phyloP scores from a whole-genome alignment of 2,113 vertebrate genomes.

The Sturnira hondurensis region DNA sequence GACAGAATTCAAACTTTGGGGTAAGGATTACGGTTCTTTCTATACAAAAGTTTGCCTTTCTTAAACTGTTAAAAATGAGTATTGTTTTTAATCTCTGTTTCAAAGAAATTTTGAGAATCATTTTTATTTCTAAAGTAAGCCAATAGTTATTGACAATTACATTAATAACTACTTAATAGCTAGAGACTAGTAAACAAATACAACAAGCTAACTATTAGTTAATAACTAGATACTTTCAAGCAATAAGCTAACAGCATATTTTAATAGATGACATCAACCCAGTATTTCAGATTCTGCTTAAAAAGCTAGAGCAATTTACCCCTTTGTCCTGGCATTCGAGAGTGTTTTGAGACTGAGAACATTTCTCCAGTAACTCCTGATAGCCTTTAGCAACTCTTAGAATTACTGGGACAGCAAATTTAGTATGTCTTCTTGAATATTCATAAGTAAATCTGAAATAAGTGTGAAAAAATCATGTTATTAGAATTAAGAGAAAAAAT shows the following conservation, averaged over 20 bases:
- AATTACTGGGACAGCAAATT: slow-evolving; percentile 49
- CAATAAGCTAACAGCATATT: not conserved
- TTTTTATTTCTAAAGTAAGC: slow-evolving; percentile 32
- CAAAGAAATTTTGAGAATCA: not conserved
- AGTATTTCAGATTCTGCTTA: not conserved
- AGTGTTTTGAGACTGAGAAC: slow-evolving; percentile 52
- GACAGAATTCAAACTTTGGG: not conserved
- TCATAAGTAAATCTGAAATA: slow-evolving; percentile 71
- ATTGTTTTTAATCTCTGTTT: not conserved
- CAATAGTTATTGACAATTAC: not conserved
- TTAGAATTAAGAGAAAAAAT: not conserved
- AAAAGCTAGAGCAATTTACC: slow-evolving; percentile 47
- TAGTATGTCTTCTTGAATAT: slow-evolving; percentile 64
- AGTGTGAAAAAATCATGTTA: not conserved
- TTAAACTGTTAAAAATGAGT: not conserved
- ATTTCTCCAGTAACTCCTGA: slow-evolving; percentile 60
- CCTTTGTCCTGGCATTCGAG: slow-evolving; percentile 62
- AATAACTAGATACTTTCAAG: not conserved
- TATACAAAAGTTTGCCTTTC: not conserved
- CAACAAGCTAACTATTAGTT: not conserved
- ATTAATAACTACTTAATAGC: not conserved
- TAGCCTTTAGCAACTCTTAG: slow-evolving; percentile 57
- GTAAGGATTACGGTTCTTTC: not conserved
- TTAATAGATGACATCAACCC: not conserved
- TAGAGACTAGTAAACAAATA: not conserved